Percentiles rank a stretch among this genome's conserved stretches.
These are phyloP conservation scores for Silurus glanis DNA, from an alignment of 2,113 vertebrate genomes.

Conservation along the genomic window DNA sequence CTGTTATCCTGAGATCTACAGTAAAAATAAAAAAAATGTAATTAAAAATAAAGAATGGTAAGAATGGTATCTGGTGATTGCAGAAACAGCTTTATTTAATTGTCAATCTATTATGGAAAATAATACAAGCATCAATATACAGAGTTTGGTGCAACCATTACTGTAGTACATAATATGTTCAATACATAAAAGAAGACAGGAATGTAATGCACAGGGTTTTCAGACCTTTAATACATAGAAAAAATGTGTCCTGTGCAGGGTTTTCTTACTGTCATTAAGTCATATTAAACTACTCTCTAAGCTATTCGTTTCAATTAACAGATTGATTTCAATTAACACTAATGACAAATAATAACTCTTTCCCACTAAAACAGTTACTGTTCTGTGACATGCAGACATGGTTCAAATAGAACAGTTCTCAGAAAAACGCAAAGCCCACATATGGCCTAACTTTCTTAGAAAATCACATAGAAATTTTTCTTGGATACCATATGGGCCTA, in stretches of 20 bases:
- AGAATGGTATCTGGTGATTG: background rate
- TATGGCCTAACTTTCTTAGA: background rate
- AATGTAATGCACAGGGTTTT: background rate
- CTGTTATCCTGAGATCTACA: background rate
- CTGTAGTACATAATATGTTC: background rate
- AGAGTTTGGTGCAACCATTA: background rate
- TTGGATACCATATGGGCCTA: background rate
- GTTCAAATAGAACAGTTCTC: background rate
- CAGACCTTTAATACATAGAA: background rate
- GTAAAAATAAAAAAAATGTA: background rate
- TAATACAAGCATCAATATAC: background rate
- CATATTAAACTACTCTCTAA: background rate
- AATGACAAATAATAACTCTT: background rate
- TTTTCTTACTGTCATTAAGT: background rate
- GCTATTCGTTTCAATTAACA: background rate
- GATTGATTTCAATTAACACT: background rate
- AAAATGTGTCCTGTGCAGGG: background rate
- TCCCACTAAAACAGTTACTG: background rate
- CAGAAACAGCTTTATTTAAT: background rate
- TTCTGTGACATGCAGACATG: background rate
- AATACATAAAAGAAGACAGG: background rate
- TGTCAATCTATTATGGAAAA: background rate
- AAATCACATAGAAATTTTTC: background rate
- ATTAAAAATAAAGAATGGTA: too few species aligned
- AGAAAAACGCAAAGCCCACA: constrained; percentile 4